Evolutionary conservation across 2,888 invertebrate species (phyloP), one percentile per base, ranked within the genome.

Genomic region (Crepidodera aurea): DNA sequence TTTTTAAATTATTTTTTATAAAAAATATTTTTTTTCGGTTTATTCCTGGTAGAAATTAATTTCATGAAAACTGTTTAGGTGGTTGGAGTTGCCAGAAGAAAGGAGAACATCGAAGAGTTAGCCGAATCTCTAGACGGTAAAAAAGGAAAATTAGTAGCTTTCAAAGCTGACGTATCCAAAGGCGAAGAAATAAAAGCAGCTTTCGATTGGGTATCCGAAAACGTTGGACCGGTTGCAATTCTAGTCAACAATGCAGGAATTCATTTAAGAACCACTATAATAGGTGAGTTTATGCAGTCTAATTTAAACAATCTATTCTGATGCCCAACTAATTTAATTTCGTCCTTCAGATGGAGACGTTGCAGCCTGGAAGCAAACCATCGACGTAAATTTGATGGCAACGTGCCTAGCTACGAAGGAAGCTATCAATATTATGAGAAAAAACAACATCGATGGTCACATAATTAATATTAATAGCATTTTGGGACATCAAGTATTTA

Each of bases 241-340:
- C 68, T 82, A 19, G 72, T 82, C 2, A 82, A 82, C 57, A 80
- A 80, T 59, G 81, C 81, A 12, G 81, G 79, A 2, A n/a, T 74
- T 3, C n/a, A 60, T 2, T 42, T 54, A 7, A 22, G 61, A 3
- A 70, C 69, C 22, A 22, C 19, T n/a, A 60, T 79, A 48, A 63
- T 67, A 25, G 73, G 76, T 44, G 1, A 44, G 22, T 22, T 44
- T 44, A 19, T n/a, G 3, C 39, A 12, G 12, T 7, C 13, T n/a
- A 42, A 42, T 15, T 42, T 8, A 3, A 16, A 18, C 42, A 18
- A 16, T 22, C 22, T n/a, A n/a, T n/a, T n/a, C n/a, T n/a, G n/a
- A n/a, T n/a, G n/a, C n/a, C n/a, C n/a, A 34, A 12, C n/a, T 15
- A 5, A 39, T 16, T 16, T 12, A n/a, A n/a, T 34, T 34, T 34